Evolutionary conservation across 2,113 vertebrate species (phyloP).

Genomic region (Cinclus mexicanus): DNA sequence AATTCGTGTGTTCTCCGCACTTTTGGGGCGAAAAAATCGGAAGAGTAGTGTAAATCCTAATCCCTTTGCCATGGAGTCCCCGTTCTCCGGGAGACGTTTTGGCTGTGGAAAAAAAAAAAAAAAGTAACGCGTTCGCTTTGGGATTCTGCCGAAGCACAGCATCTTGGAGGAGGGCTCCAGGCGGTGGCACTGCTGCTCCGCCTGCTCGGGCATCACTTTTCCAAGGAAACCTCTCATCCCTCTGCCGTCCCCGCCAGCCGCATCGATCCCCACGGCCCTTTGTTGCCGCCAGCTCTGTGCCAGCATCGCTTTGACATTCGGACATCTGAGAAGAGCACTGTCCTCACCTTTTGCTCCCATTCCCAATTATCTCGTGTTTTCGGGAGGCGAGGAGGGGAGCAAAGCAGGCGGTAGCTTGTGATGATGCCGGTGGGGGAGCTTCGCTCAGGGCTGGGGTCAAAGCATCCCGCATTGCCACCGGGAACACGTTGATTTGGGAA

Average conservation of each 20-base stretch:
- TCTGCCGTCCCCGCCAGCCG: not conserved
- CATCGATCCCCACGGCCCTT: not conserved
- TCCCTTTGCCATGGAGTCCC: too few species aligned
- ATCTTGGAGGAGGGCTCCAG: not conserved
- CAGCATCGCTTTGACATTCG: not conserved
- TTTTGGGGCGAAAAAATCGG: not conserved
- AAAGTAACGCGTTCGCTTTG: rapidly evolving
- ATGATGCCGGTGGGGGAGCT: not conserved
- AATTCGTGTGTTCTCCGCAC: rapidly evolving
- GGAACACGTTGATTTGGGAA: rapidly evolving
- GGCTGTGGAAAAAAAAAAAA: not conserved
- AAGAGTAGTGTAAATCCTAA: not conserved
- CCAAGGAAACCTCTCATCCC: not conserved
- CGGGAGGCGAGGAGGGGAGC: not conserved
- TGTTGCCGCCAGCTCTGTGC: not conserved
- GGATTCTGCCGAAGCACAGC: not conserved
- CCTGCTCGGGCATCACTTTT: not conserved
- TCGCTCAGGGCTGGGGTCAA: not conserved
- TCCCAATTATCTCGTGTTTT: not conserved
- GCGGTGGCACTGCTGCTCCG: constrained; percentile 7
- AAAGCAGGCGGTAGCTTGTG: not conserved
- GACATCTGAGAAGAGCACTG: not conserved
- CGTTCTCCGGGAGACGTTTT: rapidly evolving
- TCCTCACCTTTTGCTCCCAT: not conserved
- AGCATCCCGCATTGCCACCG: not conserved